Base-by-base conservation (phyloP, 2,797 vertebrate genomes). In the Micropoecilia bifurca region DNA sequence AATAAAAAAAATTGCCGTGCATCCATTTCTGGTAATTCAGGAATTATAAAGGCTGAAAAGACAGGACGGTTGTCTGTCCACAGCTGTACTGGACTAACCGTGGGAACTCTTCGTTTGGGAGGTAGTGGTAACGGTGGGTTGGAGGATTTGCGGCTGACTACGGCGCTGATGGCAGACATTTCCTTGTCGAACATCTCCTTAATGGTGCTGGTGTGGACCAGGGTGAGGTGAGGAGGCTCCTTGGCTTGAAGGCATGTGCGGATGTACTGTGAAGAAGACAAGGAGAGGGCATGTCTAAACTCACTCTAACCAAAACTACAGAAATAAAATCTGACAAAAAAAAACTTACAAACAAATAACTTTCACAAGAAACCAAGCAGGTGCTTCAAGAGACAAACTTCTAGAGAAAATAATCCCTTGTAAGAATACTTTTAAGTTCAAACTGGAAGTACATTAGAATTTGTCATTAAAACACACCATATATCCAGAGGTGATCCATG, bases 181-280 rank as follows among this genome's bases (percentile, higher is more conserved):
- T 99, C 98, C 90, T 97, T 97, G 74, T 99, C 97, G 46, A 98
- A 99, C 96, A 99, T 96, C 90, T 93, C 93, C 89, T 98, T 96
- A 80, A 99, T 95, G 41, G 94, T 95, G 89, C 92, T 96, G 90
- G 95, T 96, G 90, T 98, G 97, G 73, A 99, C 96, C 69, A 99
- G 95, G 33, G 97, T 98, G 83, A 99, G 97, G 83, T 96, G 97
- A 50, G 97, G 98, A 61, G 95, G 90, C 30, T 96, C 96, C 90
- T 96, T 98, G 78, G 94, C 95, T 91, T 98, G 95, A 82, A 98
- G 95, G 91, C 97, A 99, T 30, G 92, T 94, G 80, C 96, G 96
- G 82, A 99, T 97, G 69, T 99, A 99, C 98, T 99, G 87, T 43
- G 91, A 50, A 90, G 41, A 86, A 80, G 59, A 90, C 12, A 14